Percentiles rank a stretch among this genome's conserved stretches.
Conservation (phyloP, 2,888 invertebrate genomes). For the Morinoia aosen region DNA sequence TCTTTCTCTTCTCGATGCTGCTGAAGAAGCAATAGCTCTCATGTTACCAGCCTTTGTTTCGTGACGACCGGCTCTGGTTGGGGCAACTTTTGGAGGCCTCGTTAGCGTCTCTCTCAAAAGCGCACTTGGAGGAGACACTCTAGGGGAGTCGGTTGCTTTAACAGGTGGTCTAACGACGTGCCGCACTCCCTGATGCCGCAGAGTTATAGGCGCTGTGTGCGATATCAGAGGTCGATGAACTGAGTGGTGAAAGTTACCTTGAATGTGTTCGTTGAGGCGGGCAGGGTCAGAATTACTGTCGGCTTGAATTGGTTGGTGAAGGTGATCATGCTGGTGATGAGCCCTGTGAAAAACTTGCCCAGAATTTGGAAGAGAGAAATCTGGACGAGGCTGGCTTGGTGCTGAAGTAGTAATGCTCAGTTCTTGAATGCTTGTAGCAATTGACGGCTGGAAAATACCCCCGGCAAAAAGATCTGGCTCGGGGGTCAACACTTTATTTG, state of each 20-base stretch:
- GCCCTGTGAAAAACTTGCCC: not conserved
- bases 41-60: not conserved
- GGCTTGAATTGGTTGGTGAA: not conserved
- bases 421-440: not conserved
- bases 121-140: conserved; percentile 23
- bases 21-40: not conserved
- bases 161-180: conserved; percentile 18
- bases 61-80: not conserved
- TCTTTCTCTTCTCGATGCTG: not conserved
- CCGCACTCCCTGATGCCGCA: not conserved
- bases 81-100: not conserved
- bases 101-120: not conserved
- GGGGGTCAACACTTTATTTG: not conserved
- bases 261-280: not conserved
- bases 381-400: not conserved
- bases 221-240: not conserved
- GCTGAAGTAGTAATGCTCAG: not conserved
- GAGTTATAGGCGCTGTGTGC: conserved; percentile 6
- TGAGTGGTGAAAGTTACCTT: not conserved
- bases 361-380: not conserved
- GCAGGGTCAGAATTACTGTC: not conserved
- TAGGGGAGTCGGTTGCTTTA: not conserved
- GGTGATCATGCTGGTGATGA: not conserved
- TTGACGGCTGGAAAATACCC: not conserved
- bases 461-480: conserved; percentile 1